phyloP scores from a whole-genome alignment of 2,113 vertebrate species.

The Scophthalmus maximus region DNA sequence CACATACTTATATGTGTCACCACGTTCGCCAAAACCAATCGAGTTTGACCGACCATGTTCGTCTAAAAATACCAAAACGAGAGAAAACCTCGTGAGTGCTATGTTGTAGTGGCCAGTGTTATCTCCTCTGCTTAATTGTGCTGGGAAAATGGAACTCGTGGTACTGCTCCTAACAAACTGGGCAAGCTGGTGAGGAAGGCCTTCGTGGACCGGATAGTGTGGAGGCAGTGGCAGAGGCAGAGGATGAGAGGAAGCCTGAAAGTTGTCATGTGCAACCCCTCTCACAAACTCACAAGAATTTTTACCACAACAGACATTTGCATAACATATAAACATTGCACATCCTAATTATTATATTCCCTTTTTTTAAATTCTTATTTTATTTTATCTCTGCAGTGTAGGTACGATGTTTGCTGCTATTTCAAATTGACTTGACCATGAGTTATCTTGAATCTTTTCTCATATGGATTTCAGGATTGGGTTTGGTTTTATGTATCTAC shows the following conservation, averaged over 20 bases:
- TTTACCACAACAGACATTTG: too few relatives aligned
- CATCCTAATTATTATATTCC: too few relatives aligned
- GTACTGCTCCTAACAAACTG: not conserved
- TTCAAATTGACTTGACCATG: not conserved
- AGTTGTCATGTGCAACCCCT: not conserved
- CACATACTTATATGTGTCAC: constrained; percentile 33
- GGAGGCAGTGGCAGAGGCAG: too few relatives aligned
- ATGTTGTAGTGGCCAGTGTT: not conserved
- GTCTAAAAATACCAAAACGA: constrained; percentile 8
- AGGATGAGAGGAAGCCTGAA: not conserved
- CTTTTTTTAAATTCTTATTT: not conserved
- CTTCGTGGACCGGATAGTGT: too few relatives aligned
- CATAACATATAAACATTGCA: too few relatives aligned
- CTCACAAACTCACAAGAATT: too few relatives aligned
- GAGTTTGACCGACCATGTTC: constrained; percentile 23
- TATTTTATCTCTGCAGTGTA: not conserved
- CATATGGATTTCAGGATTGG: constrained; percentile 20
- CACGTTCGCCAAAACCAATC: constrained; percentile 28
- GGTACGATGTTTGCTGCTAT: not conserved
- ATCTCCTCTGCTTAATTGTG: not conserved
- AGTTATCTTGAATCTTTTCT: not conserved
- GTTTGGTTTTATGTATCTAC: constrained; percentile 37
- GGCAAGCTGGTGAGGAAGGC: not conserved
- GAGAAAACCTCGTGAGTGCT: not conserved
- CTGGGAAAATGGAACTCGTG: not conserved